These are phyloP conservation scores for Anastatus disparis DNA, from an alignment of 1,140 invertebrate genomes.

Conservation along the genomic window DNA sequence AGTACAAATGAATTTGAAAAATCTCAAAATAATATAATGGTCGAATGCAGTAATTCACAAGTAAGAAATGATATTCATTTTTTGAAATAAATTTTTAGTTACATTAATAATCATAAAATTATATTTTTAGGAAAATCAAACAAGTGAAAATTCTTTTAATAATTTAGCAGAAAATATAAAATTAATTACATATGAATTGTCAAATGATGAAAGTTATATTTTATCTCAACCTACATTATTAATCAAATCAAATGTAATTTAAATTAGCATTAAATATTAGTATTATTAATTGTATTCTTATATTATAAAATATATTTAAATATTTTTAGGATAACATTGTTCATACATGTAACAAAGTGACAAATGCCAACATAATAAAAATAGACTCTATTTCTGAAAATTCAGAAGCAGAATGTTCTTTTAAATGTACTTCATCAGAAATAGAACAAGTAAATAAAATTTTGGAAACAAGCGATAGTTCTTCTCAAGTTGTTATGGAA, in stretches of 20 bases:
- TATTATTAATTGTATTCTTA: too few relatives aligned
- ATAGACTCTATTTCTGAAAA: neutral
- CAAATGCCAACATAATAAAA: neutral
- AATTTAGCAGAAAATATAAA: neutral
- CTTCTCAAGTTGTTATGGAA: neutral
- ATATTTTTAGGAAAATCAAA: neutral
- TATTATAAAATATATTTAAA: neutral
- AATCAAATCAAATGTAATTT: neutral
- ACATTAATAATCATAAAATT: too few relatives aligned
- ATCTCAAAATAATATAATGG: too few relatives aligned
- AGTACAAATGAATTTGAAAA: neutral
- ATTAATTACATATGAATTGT: neutral
- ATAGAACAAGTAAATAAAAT: neutral
- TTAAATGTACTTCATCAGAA: neutral
- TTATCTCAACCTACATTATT: neutral
- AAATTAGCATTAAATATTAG: neutral
- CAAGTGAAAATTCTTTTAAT: neutral
- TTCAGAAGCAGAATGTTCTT: neutral
- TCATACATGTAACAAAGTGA: neutral
- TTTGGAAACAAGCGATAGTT: neutral
- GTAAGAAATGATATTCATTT: neutral
- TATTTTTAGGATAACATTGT: neutral
- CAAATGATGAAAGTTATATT: neutral
- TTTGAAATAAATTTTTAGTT: neutral
- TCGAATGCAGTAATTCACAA: too few relatives aligned